phyloP scores from a whole-genome alignment of 2,113 vertebrate genomes.

The Otis tarda region DNA sequence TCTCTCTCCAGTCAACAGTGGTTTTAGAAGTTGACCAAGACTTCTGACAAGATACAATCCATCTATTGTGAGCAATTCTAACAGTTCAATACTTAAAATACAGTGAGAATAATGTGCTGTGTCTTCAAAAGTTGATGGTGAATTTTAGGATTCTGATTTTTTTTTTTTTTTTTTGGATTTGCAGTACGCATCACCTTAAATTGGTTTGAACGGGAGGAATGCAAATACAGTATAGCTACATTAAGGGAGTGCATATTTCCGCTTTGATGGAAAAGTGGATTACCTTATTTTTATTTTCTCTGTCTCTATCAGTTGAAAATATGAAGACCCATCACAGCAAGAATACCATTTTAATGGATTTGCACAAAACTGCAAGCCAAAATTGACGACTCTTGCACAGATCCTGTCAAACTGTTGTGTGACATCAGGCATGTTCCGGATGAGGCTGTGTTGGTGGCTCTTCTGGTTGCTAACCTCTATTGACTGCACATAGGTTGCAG shows the following conservation, averaged over 20 bases:
- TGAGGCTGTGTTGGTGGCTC: neutral
- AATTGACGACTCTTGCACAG: neutral
- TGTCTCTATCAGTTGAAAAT: neutral
- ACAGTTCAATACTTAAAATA: neutral
- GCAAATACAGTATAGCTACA: neutral
- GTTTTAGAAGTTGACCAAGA: neutral
- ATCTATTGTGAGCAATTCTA: neutral
- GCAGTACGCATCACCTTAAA: neutral
- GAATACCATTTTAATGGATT: neutral
- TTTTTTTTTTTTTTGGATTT: neutral
- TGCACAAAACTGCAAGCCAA: neutral
- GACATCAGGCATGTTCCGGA: neutral
- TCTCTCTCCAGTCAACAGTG: neutral
- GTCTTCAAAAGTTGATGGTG: neutral
- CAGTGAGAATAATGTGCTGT: neutral
- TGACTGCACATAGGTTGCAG: neutral
- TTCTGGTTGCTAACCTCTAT: neutral
- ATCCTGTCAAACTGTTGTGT: neutral
- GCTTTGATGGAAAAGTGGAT: neutral
- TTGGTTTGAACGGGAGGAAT: neutral
- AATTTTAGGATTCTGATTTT: neutral
- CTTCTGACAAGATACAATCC: neutral
- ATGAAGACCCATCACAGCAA: neutral
- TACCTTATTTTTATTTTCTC: neutral
- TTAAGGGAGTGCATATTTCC: neutral